Base-by-base conservation (phyloP, 2,888 invertebrate species). In the Tuta absoluta region DNA sequence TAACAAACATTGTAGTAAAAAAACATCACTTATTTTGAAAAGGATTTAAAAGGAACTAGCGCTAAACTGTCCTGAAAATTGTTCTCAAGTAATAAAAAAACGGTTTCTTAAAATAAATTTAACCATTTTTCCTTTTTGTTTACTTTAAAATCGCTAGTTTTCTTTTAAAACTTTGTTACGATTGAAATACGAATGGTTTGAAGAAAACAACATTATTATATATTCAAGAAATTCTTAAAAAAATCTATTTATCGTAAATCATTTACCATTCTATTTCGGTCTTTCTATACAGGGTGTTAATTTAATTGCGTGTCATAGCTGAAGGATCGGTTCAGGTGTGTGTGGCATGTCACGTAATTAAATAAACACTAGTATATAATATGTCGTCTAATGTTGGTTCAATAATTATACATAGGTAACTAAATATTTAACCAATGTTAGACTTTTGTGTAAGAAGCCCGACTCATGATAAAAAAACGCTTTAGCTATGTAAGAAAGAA, bases 391-490 rank as follows among this genome's bases (percentile, higher is more conserved):
- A 61, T 21, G 28, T 49, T 41, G 19, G 11, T 49, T 49, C 12
- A 33, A 14, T 56, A 33, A 33, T 28, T 8, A 11, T 0, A 17
- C n/a, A n/a, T 17, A 45, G 17, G n/a, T 45, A 33, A 33, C 33
- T 11, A 53, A 11, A 24, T 23, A 53, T 10, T 57, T 24, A 33
- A 57, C 17, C 57, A 21, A 33, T 57, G 17, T 57, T 57, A 57
- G 57, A 14, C 37, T n/a, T 11, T 38, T 10, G 63, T 64, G 49
- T 57, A 45, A 63, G 67, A 77, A 85, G 86, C 90, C 90, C 90
- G 90, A 89, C 91, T 89, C 89, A 86, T 79, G 79, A 79, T 79
- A 76, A 69, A 63, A 71, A 69, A 56, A 37, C 24, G 37, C 65
- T 66, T 66, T 80, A 81, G 75, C 23, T 24, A n/a, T 58, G 49